These are phyloP conservation scores for Drosophila mojavensis DNA, from an alignment of 1,140 invertebrate genomes.

Conservation along the genomic window DNA sequence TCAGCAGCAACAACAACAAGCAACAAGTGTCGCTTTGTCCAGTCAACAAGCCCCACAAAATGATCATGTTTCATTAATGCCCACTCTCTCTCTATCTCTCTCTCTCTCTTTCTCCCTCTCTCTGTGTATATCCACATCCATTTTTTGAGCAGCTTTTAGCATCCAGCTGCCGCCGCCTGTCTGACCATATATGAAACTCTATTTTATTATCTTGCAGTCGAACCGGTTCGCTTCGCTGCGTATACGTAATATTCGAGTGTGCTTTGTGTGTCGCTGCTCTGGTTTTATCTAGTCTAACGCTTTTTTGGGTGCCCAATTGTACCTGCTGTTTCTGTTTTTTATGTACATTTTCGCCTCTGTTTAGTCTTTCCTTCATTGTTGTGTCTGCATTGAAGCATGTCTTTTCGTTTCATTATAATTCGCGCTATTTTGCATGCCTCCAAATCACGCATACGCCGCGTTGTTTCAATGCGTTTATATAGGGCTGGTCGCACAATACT, in stretches of 20 bases:
- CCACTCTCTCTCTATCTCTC: neutral
- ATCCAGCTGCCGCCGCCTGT: constrained; percentile 10
- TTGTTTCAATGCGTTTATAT: constrained; percentile 11
- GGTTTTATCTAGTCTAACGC: constrained; percentile 56
- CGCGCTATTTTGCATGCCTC: constrained; percentile 68
- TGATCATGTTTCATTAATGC: constrained; percentile 56
- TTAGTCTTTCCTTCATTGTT: constrained; percentile 5
- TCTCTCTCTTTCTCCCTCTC: neutral
- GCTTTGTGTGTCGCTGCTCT: constrained; percentile 28
- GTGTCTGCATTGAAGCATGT: constrained; percentile 69
- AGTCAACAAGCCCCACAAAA: constrained; percentile 44
- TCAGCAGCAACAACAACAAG: neutral
- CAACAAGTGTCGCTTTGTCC: constrained; percentile 65
- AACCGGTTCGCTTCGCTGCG: constrained; percentile 47
- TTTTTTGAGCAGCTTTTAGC: constrained; percentile 35
- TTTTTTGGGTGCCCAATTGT: constrained; percentile 29
- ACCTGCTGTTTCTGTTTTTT: constrained; percentile 40
- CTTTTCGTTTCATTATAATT: constrained; percentile 69
- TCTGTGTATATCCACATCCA: constrained; percentile 16
- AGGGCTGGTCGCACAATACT: neutral
- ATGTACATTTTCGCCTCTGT: too few relatives aligned
- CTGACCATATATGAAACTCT: constrained; percentile 13
- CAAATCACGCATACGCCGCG: constrained; percentile 34
- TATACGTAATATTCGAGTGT: constrained; percentile 29
- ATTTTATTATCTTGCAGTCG: constrained; percentile 28